Evolutionary conservation across 2,797 vertebrate species (phyloP).

Genomic region (Ispidina picta): DNA sequence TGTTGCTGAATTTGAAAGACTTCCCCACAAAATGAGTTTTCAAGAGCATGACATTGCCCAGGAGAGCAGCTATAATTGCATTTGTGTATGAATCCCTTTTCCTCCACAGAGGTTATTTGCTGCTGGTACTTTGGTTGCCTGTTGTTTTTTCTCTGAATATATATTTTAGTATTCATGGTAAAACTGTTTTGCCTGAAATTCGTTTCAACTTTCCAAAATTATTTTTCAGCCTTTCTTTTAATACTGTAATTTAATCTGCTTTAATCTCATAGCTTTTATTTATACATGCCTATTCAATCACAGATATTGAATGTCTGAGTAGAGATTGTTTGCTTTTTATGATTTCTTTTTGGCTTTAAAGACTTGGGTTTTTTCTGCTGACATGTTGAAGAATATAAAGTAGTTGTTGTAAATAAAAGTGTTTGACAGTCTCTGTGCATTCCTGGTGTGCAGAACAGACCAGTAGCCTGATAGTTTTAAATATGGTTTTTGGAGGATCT

Average conservation of each 20-base stretch:
- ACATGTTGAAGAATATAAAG: not conserved
- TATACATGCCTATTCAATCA: constrained; percentile 11
- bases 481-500: not conserved
- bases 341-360: not conserved
- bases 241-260: constrained; percentile 52
- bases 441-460: not conserved
- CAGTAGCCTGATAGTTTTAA: not conserved
- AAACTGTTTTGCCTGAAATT: not conserved
- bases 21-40: not conserved
- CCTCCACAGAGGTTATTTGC: not conserved
- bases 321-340: not conserved
- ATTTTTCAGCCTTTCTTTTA: constrained; percentile 49
- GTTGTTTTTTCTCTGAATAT: not conserved
- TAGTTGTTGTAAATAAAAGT: not conserved
- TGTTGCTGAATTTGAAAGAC: not conserved
- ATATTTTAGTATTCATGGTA: not conserved
- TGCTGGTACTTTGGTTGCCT: not conserved
- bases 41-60: not conserved
- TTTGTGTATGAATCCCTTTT: not conserved
- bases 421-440: not conserved
- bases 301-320: constrained; percentile 9
- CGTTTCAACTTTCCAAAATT: not conserved
- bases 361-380: not conserved
- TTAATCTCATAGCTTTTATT: constrained; percentile 54
- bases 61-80: not conserved